Base-by-base conservation (phyloP, 2,797 vertebrate genomes). In the Decapterus maruadsi region DNA sequence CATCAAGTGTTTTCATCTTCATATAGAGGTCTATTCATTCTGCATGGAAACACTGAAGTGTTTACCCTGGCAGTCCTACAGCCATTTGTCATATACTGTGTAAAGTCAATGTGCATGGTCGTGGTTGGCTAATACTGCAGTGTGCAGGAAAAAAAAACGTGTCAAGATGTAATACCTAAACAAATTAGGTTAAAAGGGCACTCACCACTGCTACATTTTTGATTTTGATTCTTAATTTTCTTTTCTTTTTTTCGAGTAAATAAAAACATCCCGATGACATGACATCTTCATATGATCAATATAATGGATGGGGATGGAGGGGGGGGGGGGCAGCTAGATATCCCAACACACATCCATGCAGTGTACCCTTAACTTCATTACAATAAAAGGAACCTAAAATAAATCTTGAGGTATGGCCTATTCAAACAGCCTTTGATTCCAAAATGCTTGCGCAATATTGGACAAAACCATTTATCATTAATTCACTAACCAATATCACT, bases 381-480 rank as follows among this genome's bases (percentile, higher is more conserved):
- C 40, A 67, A 77, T 69, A 80, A 80, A 64, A 59, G 6, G 16
- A 83, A 70, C 56, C 60, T 42, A 78, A 69, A 74, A 65, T 45
- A 1, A 54, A 73, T 76, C 61, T 84, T 75, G 78, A 89, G 81
- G 81, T 92, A 79, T 70, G 40, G 69, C 43, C 78, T 36, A 72
- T 36, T 71, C 54, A 48, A 72, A 75, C 3, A 67, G 36, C 65
- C 42, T 67, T 55, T 75, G 22, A 68, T 66, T 84, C 50, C 59
- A 83, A 84, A 64, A 75, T 19, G 61, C 20, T 67, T 87, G 87
- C 84, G 88, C 84, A 85, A 90, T 68, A 74, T 76, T 8, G 43
- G 72, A 85, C 43, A 60, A 67, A 89, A 68, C 65, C 58, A 64
- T 77, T 80, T 48, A 16, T 75, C 14, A 10, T 68, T 46, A 62